phyloP scores from a whole-genome alignment of 2,113 vertebrate genomes.

The Pleuronectes platessa region DNA sequence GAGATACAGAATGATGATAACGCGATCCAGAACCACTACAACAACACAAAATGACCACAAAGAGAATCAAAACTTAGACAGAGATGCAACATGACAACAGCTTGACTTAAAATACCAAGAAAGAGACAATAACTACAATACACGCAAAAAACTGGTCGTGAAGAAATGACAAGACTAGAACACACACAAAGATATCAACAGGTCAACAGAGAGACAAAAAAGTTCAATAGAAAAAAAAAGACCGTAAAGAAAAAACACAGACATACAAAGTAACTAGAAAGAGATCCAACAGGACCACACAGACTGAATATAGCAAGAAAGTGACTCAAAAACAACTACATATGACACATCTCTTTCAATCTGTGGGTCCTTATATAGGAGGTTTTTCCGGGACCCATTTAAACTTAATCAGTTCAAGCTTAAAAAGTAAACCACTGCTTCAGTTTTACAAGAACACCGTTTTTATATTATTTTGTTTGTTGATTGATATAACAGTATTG shows the following conservation, averaged over 20 bases:
- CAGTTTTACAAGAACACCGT: no score
- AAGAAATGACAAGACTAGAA: neutral
- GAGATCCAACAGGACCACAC: neutral
- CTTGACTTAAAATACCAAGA: no score
- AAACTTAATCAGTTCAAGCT: neutral
- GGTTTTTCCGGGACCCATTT: neutral
- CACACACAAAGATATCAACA: neutral
- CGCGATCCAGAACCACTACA: no score
- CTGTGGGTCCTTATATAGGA: neutral
- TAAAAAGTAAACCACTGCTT: neutral
- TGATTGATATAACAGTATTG: no score
- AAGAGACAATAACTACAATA: neutral
- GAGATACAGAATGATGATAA: no score
- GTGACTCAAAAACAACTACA: neutral
- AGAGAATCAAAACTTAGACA: no score
- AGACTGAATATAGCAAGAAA: neutral
- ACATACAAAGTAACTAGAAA: neutral
- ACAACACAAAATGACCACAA: no score
- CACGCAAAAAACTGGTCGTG: neutral
- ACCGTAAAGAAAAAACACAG: neutral
- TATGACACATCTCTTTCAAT: neutral
- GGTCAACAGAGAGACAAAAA: neutral
- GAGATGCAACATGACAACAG: no score
- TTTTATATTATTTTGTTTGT: no score
- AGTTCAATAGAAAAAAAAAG: neutral